phyloP scores from a whole-genome alignment of 1,140 invertebrate species.

The Drosophila malerkotliana region DNA sequence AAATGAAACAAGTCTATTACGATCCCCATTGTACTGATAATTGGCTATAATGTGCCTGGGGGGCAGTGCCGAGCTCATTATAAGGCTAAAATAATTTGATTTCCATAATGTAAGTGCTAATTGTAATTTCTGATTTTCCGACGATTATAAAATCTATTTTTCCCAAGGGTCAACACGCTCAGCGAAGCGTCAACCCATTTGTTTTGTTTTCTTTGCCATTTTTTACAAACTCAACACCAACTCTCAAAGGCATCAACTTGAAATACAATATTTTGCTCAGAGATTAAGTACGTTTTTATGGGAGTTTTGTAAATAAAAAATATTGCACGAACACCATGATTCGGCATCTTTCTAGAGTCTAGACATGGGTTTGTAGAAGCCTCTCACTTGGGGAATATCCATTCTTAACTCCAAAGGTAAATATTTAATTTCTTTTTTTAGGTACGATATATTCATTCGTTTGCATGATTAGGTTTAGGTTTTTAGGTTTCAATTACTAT shows the following conservation, averaged over 20 bases:
- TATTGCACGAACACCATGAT: conserved; percentile 9
- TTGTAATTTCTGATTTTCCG: conserved; percentile 34
- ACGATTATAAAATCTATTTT: conserved; percentile 23
- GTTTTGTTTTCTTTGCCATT: conserved; percentile 1
- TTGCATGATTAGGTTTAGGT: background rate
- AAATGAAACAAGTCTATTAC: conserved; percentile 23
- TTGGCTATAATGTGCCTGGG: conserved; percentile 20
- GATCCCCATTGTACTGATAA: conserved; percentile 35
- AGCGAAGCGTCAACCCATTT: conserved; percentile 39
- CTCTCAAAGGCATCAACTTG: conserved; percentile 33
- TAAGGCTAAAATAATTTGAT: conserved; percentile 23
- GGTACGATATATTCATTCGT: too few relatives aligned
- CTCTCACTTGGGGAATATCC: conserved; percentile 2
- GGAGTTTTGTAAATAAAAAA: conserved; percentile 9
- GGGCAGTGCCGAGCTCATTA: conserved; percentile 22
- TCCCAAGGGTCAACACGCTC: conserved; percentile 25
- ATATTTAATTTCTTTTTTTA: background rate
- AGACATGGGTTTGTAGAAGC: background rate
- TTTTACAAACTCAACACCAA: conserved; percentile 5
- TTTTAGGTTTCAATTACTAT: background rate
- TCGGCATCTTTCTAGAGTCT: background rate
- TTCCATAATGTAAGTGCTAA: conserved; percentile 47
- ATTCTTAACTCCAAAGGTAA: background rate
- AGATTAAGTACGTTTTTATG: conserved; percentile 1
- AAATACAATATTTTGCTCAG: conserved; percentile 8